A percentile compares a stretch with the other conserved stretches of the same genome.
These are phyloP conservation scores for Laticauda colubrina DNA, from an alignment of 2,113 vertebrate species.

Conservation along the genomic window DNA sequence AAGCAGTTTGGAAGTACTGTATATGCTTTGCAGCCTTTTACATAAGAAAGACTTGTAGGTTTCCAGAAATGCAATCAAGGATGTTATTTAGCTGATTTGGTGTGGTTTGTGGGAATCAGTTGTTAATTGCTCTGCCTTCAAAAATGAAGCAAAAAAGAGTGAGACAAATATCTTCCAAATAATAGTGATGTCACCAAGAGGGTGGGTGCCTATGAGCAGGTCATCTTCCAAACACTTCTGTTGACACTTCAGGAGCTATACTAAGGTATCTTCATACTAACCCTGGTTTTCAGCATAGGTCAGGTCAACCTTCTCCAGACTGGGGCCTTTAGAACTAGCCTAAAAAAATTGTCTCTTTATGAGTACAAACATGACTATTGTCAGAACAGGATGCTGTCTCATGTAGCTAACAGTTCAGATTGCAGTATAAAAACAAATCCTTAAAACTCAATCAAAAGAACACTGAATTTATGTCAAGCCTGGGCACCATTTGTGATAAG, in stretches of 20 bases:
- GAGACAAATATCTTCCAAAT: background rate
- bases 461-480: background rate
- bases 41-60: background rate
- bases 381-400: background rate
- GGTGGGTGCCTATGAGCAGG: background rate
- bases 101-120: background rate
- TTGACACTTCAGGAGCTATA: background rate
- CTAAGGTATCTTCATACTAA: background rate
- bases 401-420: background rate
- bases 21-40: background rate
- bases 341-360: background rate
- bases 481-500: background rate
- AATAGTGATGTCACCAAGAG: background rate
- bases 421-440: background rate
- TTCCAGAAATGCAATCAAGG: background rate
- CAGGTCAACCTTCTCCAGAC: background rate
- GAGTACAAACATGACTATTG: background rate
- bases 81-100: background rate
- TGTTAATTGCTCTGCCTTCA: background rate
- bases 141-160: background rate
- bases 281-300: background rate
- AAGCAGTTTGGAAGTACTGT: background rate
- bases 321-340: background rate
- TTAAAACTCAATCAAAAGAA: background rate
- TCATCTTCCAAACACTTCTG: background rate